Evolutionary conservation across 2,113 vertebrate species (phyloP).

Genomic region (Rhipidura dahli): DNA sequence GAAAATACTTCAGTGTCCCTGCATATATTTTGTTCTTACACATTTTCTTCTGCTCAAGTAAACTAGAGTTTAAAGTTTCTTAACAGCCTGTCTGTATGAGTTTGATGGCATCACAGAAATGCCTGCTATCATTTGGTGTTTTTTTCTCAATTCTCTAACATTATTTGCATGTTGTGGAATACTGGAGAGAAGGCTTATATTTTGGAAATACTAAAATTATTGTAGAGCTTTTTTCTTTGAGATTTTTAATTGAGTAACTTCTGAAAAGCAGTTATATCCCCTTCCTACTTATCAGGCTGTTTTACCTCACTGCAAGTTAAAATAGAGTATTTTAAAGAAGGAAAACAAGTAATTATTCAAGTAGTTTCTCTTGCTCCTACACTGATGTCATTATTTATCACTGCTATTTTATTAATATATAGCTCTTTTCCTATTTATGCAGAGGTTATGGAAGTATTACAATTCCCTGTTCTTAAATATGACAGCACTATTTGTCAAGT

Average conservation of each 20-base stretch:
- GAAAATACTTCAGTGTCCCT: background rate
- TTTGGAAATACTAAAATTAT: background rate
- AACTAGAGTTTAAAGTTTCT: background rate
- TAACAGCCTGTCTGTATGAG: background rate
- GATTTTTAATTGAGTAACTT: background rate
- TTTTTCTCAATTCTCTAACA: background rate
- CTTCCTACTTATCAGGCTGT: background rate
- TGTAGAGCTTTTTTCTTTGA: background rate
- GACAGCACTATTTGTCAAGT: background rate
- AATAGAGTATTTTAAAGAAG: background rate
- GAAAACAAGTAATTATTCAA: background rate
- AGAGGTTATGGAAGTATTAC: background rate
- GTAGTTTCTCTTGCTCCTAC: background rate
- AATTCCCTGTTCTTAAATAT: background rate
- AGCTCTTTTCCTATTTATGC: background rate
- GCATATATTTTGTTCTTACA: background rate
- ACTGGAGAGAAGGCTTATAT: background rate
- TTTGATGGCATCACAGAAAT: background rate
- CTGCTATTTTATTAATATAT: background rate
- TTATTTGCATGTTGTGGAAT: background rate
- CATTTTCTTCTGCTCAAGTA: background rate
- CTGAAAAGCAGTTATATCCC: background rate
- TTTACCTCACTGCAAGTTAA: background rate
- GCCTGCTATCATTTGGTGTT: accelerated
- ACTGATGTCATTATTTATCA: background rate